Evolutionary conservation across 1,140 invertebrate genomes (phyloP).

Genomic region (Archivesica marissinica): DNA sequence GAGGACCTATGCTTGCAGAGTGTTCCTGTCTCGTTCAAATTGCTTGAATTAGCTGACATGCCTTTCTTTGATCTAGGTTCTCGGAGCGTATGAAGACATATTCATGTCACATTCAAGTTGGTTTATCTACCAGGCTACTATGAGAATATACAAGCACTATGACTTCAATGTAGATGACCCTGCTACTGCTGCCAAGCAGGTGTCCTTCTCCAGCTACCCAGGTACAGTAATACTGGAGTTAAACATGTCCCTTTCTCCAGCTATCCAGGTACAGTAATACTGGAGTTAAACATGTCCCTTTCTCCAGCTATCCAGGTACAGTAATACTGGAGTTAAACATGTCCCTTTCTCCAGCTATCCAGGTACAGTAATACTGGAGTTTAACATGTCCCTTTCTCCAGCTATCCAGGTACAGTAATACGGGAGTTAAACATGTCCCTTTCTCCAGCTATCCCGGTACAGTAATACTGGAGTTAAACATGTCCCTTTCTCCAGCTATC

Average conservation of each 20-base stretch:
- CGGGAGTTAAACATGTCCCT: too few relatives aligned
- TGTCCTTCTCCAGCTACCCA: slow-evolving; percentile 83
- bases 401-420: not conserved
- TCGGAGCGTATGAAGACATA: slow-evolving; percentile 79
- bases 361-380: not conserved
- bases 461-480: too few relatives aligned
- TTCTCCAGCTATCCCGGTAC: too few relatives aligned
- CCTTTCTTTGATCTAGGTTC: slow-evolving; percentile 69
- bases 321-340: too few relatives aligned
- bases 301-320: not conserved
- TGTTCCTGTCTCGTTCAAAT: too few relatives aligned
- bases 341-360: not conserved
- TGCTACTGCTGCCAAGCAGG: slow-evolving; percentile 68
- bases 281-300: too few relatives aligned
- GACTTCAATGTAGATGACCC: slow-evolving; percentile 80
- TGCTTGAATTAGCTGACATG: too few relatives aligned
- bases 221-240: slow-evolving; percentile 68
- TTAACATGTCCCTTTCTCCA: too few relatives aligned
- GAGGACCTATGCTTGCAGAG: too few relatives aligned
- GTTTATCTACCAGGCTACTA: slow-evolving; percentile 81
- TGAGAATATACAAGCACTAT: slow-evolving; percentile 83
- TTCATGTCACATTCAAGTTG: slow-evolving; percentile 83
- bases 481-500: too few relatives aligned
- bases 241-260: not conserved
- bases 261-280: not conserved